Percentiles rank a stretch among this genome's conserved stretches.
Evolutionary conservation across 2,888 invertebrate genomes (phyloP).

Genomic region (Drepana falcataria): DNA sequence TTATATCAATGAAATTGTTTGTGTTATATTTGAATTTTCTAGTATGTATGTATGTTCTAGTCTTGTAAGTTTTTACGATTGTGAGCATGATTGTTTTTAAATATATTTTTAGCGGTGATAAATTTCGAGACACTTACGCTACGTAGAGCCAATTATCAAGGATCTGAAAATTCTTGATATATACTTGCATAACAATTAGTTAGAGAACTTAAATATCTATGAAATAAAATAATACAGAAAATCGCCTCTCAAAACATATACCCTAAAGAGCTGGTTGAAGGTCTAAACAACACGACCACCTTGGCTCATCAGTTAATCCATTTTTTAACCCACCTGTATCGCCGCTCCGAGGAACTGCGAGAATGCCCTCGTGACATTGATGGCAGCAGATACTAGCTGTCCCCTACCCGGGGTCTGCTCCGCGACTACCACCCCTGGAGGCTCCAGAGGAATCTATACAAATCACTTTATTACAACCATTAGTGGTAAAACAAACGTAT

Average conservation of each 20-base stretch:
- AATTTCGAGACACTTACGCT: constrained; percentile 12
- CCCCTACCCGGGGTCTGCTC: constrained; percentile 61
- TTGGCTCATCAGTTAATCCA: too few relatives aligned
- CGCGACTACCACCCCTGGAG: constrained; percentile 57
- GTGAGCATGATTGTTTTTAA: not conserved
- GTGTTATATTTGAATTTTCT: constrained; percentile 7
- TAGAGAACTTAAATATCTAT: too few relatives aligned
- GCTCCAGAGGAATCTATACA: constrained; percentile 68
- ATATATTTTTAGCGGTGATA: not conserved
- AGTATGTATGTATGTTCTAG: constrained; percentile 3
- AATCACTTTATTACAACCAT: constrained; percentile 4
- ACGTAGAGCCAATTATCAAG: constrained; percentile 9
- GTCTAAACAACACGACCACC: too few relatives aligned
- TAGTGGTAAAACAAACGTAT: not conserved
- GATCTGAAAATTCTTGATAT: not conserved
- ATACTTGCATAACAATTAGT: not conserved
- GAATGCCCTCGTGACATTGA: constrained; percentile 87
- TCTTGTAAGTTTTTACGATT: too few relatives aligned
- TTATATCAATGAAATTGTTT: not conserved
- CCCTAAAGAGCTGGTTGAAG: too few relatives aligned
- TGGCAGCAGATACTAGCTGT: constrained; percentile 83
- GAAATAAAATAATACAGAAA: too few relatives aligned
- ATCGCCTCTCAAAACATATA: too few relatives aligned
- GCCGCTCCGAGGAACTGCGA: constrained; percentile 88
- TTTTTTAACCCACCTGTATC: constrained; percentile 78